phyloP scores from a whole-genome alignment of 1,140 invertebrate species.

The Diorhabda sublineata region DNA sequence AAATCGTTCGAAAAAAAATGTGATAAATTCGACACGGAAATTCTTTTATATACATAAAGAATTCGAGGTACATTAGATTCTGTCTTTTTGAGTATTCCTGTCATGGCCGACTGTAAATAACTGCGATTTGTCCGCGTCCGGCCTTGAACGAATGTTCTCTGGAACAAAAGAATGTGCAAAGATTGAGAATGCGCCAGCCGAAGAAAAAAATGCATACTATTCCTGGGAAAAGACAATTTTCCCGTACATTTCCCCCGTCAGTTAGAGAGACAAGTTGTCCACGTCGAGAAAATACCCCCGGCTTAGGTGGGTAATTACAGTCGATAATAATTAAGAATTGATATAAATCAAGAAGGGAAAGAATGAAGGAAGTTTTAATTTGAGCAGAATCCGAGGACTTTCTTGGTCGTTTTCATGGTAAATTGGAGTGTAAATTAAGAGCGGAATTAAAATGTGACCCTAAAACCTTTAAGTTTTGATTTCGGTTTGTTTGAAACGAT shows the following conservation, averaged over 20 bases:
- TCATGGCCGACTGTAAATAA: constrained; percentile 45
- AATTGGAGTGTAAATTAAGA: constrained; percentile 19
- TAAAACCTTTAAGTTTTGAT: constrained; percentile 18
- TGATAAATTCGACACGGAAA: no score
- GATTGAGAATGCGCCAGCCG: constrained; percentile 37
- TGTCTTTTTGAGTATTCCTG: constrained; percentile 36
- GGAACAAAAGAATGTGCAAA: constrained; percentile 42
- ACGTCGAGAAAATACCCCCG: constrained; percentile 29
- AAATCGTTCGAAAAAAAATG: no score
- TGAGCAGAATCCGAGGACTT: constrained; percentile 7
- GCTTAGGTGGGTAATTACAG: constrained; percentile 28
- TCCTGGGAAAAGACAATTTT: constrained; percentile 45
- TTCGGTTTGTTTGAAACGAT: not conserved
- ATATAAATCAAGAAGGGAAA: constrained; percentile 21
- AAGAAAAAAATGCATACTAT: constrained; percentile 45
- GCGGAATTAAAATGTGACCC: constrained; percentile 15
- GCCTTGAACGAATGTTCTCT: constrained; percentile 39
- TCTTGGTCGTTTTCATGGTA: constrained; percentile 15
- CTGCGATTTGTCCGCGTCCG: constrained; percentile 46
- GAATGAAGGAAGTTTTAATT: constrained; percentile 23
- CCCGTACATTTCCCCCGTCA: constrained; percentile 44
- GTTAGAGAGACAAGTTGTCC: constrained; percentile 27
- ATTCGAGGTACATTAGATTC: constrained; percentile 14
- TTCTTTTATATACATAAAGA: not conserved
- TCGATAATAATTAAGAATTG: constrained; percentile 21